These are phyloP conservation scores for Branchinecta sandiegonensis DNA, from an alignment of 2,888 invertebrate genomes.

Conservation along the genomic window DNA sequence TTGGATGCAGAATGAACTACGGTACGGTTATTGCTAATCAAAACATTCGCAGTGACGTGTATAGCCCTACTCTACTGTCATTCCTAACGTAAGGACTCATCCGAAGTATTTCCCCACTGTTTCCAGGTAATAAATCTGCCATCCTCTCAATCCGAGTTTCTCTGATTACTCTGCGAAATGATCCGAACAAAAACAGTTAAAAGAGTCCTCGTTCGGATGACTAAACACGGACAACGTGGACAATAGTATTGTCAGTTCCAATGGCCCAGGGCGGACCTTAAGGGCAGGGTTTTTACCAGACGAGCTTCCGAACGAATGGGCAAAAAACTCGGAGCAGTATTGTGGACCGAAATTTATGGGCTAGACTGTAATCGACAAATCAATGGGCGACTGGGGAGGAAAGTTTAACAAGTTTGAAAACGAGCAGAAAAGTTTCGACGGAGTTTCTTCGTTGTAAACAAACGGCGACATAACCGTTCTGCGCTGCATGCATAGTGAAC, in stretches of 20 bases:
- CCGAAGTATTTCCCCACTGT: background rate
- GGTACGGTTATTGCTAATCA: too few species aligned
- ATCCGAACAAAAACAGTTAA: conserved; percentile 15
- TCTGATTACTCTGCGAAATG: conserved; percentile 16
- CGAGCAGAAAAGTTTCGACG: too few species aligned
- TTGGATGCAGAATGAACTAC: too few species aligned
- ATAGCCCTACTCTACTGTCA: too few species aligned
- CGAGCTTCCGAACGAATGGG: background rate
- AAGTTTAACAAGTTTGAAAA: too few species aligned
- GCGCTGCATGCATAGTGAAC: too few species aligned
- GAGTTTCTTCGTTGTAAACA: too few species aligned
- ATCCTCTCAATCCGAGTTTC: conserved; percentile 3
- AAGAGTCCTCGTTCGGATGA: conserved; percentile 3
- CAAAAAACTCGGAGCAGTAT: background rate
- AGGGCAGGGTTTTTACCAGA: conserved; percentile 14
- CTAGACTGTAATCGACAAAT: background rate
- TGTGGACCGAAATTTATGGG: conserved; percentile 5
- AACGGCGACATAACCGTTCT: too few species aligned
- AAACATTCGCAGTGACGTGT: too few species aligned
- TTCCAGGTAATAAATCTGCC: conserved; percentile 4
- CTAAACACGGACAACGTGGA: conserved; percentile 15
- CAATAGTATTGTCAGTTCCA: conserved; percentile 6
- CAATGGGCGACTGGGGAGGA: too few species aligned
- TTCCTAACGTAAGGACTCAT: too few species aligned
- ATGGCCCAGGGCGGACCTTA: conserved; percentile 13